Base-by-base conservation (phyloP, 2,797 vertebrate species). In the Nothura maculosa region DNA sequence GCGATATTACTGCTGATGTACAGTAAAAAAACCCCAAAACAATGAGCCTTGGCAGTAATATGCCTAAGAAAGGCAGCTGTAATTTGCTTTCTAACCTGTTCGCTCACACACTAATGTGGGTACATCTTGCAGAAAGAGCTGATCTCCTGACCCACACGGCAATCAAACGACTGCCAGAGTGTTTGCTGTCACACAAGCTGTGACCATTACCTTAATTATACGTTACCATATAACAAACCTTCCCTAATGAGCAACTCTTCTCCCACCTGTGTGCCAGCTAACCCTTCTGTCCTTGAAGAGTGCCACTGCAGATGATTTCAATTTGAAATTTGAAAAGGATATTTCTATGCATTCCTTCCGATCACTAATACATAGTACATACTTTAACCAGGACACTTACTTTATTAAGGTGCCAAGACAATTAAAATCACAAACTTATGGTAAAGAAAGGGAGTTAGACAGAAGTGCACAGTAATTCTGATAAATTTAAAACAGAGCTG, bases 31-130 rank as follows among this genome's bases (percentile, higher is more conserved):
- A 85, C 45, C 93, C 50, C 94, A 30, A 97, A 97, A 96, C 96
- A 96, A 96, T 95, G 96, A 96, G 94, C 95, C 91, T 93, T 4
- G 0, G 93, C 94, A 96, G 92, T 91, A 90, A 95, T 87, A 92
- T 75, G 95, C 89, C 91, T 83, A 93, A 94, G 93, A 97, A 96
- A 97, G 95, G 96, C 95, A 95, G 96, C 95, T 91, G 85, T 93
- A 97, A 98, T 98, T 98, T 97, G 97, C 96, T 98, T 97, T 96
- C 97, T 96, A 97, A 97, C 97, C 97, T 97, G 96, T 95, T 97
- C 96, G 85, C 96, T 97, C 97, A 96, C 96, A 96, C 96, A 95
- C 94, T 97, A 97, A 98, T 98, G 96, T 92, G 96, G 95, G 92
- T 97, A 97, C 94, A 96, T 97, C 96, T 96, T 97, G 97, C 97